Conservation (phyloP, 2,797 vertebrate species). For the Chelonia mydas region DNA sequence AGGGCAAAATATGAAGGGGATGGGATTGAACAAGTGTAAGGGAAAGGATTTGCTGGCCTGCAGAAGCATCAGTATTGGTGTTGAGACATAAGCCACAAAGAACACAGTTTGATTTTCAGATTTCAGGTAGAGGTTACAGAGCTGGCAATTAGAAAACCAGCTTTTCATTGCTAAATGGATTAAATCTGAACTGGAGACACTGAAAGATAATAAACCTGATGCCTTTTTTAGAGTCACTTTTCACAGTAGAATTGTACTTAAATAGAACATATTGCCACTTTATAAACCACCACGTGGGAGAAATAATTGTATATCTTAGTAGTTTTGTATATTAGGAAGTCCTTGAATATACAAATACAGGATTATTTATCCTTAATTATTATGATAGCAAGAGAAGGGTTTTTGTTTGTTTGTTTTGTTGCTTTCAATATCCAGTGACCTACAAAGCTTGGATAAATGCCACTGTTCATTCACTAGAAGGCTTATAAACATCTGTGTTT, state of each 20-base stretch:
- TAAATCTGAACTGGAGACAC: not conserved
- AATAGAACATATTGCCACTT: slow-evolving; percentile 12
- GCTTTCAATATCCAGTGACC: slow-evolving; percentile 45
- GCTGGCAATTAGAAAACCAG: not conserved
- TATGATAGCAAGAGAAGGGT: not conserved
- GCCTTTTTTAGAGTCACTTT: not conserved
- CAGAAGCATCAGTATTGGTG: not conserved
- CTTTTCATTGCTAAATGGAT: not conserved
- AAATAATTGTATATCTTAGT: not conserved
- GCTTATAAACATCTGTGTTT: slow-evolving; percentile 49
- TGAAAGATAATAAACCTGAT: not conserved
- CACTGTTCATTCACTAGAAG: slow-evolving; percentile 23
- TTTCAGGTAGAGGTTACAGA: not conserved
- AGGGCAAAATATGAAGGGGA: not conserved
- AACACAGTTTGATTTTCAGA: not conserved
- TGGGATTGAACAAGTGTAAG: not conserved
- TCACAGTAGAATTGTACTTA: not conserved
- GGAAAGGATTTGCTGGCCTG: not conserved
- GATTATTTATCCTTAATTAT: slow-evolving; percentile 32
- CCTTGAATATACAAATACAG: not conserved
- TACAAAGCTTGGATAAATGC: slow-evolving; percentile 47
- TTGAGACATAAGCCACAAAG: not conserved
- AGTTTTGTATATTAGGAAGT: slow-evolving; percentile 46
- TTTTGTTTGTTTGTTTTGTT: slow-evolving; percentile 32
- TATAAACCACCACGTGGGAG: not conserved